Evolutionary conservation across 2,113 vertebrate genomes (phyloP).

Genomic region (Mustela nigripes): DNA sequence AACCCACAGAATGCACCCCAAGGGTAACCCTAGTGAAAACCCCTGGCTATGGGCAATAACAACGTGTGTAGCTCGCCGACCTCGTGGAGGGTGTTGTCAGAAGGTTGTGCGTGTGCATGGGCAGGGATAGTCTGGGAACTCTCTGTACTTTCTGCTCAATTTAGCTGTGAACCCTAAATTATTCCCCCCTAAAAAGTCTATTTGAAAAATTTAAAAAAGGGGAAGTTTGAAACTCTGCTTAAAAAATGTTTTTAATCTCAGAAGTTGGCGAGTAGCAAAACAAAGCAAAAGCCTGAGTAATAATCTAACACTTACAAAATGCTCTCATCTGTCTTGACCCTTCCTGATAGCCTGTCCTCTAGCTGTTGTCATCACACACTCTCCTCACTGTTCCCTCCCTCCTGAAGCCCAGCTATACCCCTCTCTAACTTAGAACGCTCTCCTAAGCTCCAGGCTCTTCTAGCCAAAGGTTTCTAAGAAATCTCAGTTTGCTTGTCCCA

Average conservation of each 20-base stretch:
- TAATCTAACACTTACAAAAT: neutral
- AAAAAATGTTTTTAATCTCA: neutral
- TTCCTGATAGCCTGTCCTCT: neutral
- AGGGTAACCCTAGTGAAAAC: neutral
- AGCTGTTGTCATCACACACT: neutral
- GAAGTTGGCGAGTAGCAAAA: neutral
- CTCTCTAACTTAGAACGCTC: neutral
- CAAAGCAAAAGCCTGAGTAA: neutral
- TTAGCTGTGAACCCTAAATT: neutral
- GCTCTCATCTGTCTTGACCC: neutral
- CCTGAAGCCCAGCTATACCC: neutral
- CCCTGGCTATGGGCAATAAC: neutral
- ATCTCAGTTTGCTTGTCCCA: neutral
- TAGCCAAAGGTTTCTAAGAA: neutral
- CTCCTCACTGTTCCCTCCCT: neutral
- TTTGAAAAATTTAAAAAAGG: neutral
- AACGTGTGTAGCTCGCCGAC: accelerated
- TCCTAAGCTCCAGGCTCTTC: neutral
- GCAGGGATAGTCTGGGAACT: neutral
- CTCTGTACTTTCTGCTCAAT: neutral
- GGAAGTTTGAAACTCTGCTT: neutral
- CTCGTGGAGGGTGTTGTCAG: neutral
- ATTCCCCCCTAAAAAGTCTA: neutral
- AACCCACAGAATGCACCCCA: neutral
- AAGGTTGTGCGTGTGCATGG: neutral